Percentiles rank a stretch among this genome's conserved stretches.
These are phyloP conservation scores for Planococcus citri DNA, from an alignment of 1,140 invertebrate species.

Conservation along the genomic window DNA sequence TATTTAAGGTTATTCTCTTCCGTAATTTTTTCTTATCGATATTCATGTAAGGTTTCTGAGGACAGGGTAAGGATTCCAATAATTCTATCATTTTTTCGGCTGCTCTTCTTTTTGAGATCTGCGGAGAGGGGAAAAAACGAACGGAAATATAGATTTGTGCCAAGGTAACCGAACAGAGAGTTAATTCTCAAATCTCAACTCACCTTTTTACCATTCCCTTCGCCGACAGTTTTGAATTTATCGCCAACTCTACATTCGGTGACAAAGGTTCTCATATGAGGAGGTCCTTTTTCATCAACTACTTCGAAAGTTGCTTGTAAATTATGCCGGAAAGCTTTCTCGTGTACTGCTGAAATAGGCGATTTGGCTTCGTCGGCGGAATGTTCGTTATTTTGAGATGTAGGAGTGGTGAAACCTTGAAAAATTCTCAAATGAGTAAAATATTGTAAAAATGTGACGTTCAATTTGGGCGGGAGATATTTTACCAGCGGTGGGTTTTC, in stretches of 20 bases:
- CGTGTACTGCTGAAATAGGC: slow-evolving; percentile 90
- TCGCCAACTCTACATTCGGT: slow-evolving; percentile 76
- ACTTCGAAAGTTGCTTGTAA: slow-evolving; percentile 85
- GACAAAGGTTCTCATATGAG: slow-evolving; percentile 89
- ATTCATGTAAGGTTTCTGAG: slow-evolving; percentile 33
- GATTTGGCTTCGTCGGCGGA: slow-evolving; percentile 71
- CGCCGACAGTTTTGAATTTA: slow-evolving; percentile 64
- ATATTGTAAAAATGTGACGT: not conserved
- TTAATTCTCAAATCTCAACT: too few relatives aligned
- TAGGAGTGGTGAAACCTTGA: not conserved
- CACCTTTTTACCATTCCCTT: slow-evolving; percentile 91
- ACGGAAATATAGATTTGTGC: too few relatives aligned
- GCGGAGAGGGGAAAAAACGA: slow-evolving; percentile 16
- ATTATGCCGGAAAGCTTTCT: slow-evolving; percentile 82
- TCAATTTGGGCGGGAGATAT: not conserved
- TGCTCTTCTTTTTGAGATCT: slow-evolving; percentile 81
- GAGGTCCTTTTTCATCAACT: slow-evolving; percentile 83
- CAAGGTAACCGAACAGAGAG: too few relatives aligned
- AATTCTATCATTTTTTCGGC: slow-evolving; percentile 87
- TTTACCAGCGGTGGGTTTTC: not conserved
- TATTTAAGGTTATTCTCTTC: slow-evolving; percentile 24
- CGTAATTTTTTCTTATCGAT: slow-evolving; percentile 37
- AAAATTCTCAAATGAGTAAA: too few relatives aligned
- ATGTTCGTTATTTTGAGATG: slow-evolving; percentile 34
- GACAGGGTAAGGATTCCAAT: slow-evolving; percentile 48